Evolutionary conservation across 1,140 invertebrate genomes (phyloP).

Genomic region (Pogonus chalceus): DNA sequence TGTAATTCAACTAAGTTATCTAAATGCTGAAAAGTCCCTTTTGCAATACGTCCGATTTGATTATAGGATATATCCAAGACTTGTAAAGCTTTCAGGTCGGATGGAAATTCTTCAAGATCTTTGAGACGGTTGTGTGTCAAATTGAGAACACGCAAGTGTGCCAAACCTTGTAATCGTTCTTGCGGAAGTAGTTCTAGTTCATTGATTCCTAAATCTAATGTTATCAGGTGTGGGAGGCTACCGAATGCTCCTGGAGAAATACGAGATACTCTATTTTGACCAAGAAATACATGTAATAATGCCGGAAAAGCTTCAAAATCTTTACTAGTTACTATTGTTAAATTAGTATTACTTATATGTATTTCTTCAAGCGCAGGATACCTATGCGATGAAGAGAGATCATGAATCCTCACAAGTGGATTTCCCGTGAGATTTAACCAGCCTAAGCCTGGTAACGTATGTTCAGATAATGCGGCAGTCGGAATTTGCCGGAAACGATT

Average conservation of each 20-base stretch:
- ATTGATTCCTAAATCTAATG: slow-evolving; percentile 73
- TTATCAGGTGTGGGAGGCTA: slow-evolving; percentile 61
- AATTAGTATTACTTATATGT: slow-evolving; percentile 69
- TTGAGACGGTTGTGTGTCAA: slow-evolving; percentile 71
- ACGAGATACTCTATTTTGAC: slow-evolving; percentile 63
- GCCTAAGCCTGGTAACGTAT: slow-evolving; percentile 56
- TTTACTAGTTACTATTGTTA: slow-evolving; percentile 74
- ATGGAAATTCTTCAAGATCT: slow-evolving; percentile 73
- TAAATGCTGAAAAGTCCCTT: slow-evolving; percentile 63
- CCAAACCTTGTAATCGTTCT: slow-evolving; percentile 71
- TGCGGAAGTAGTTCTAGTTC: slow-evolving; percentile 74
- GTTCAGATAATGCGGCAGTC: slow-evolving; percentile 62
- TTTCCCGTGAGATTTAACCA: slow-evolving; percentile 76
- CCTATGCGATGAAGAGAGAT: slow-evolving; percentile 48
- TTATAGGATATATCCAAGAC: slow-evolving; percentile 75
- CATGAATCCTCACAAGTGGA: slow-evolving; percentile 61
- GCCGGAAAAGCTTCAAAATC: slow-evolving; percentile 81
- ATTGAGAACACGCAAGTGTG: slow-evolving; percentile 62
- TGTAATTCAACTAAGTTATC: slow-evolving; percentile 63
- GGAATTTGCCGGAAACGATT: slow-evolving; percentile 78
- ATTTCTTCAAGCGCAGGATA: slow-evolving; percentile 70
- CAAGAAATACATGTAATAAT: slow-evolving; percentile 61
- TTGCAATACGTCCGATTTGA: slow-evolving; percentile 65
- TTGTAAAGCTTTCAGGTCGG: slow-evolving; percentile 64
- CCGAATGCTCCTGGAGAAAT: slow-evolving; percentile 79